These are phyloP conservation scores for Carettochelys insculpta DNA, from an alignment of 2,113 vertebrate genomes.

Conservation along the genomic window DNA sequence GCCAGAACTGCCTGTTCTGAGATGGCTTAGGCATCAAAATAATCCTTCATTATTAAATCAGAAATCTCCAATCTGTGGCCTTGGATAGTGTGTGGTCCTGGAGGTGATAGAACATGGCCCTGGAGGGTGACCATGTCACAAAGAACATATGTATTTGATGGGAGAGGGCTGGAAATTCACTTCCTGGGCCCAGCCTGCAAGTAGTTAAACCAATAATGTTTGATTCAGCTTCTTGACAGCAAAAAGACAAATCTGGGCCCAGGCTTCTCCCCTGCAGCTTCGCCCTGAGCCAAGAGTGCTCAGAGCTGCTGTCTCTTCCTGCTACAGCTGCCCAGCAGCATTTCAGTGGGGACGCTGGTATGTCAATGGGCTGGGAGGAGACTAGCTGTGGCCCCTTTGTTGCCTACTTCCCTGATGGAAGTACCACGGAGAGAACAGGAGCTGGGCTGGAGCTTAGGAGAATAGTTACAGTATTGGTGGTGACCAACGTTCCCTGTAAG, in stretches of 20 bases:
- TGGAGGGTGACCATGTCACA: not conserved
- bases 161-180: not conserved
- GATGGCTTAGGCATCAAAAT: not conserved
- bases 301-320: not conserved
- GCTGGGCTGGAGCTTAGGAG: conserved; percentile 15
- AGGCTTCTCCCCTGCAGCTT: not conserved
- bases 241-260: not conserved
- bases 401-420: not conserved
- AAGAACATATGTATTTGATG: not conserved
- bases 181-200: not conserved
- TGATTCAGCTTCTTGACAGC: not conserved
- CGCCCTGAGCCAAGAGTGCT: not conserved
- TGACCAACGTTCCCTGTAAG: too few relatives aligned
- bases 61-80: not conserved
- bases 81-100: too few relatives aligned
- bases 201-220: not conserved
- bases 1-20: not conserved
- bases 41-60: not conserved
- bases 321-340: too few relatives aligned
- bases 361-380: not conserved
- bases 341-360: fast-evolving
- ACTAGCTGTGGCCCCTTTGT: not conserved
- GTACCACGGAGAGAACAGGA: not conserved
- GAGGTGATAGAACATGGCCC: not conserved
- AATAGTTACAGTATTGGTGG: not conserved